Percentiles rank a stretch among this genome's conserved stretches.
phyloP scores from a whole-genome alignment of 2,888 invertebrate species.

The Arenicola marina region DNA sequence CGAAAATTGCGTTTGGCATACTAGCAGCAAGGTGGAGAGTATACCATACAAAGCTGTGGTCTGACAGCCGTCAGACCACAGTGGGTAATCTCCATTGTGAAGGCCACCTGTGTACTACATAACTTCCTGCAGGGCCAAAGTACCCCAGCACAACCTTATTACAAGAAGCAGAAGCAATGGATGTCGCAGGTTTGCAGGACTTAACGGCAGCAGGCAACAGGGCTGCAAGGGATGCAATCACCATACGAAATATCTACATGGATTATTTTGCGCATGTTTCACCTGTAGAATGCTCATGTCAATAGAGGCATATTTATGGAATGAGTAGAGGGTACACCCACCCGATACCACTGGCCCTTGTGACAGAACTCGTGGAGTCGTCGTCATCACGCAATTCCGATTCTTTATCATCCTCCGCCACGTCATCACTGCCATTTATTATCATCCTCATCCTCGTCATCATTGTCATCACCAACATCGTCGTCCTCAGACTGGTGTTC shows the following conservation, averaged over 20 bases:
- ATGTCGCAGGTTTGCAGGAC: background rate
- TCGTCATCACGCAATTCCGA: conserved; percentile 2
- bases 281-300: conserved; percentile 5
- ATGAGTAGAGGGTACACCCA: background rate
- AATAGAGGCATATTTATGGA: background rate
- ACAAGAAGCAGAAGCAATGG: too few relatives aligned
- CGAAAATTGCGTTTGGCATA: conserved; percentile 7
- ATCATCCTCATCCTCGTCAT: background rate
- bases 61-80: conserved; percentile 4
- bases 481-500: background rate
- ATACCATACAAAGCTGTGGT: conserved; percentile 1
- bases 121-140: background rate
- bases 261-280: conserved; percentile 8
- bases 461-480: too few relatives aligned
- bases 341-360: background rate
- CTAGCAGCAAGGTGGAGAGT: conserved; percentile 2
- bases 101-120: conserved; percentile 3
- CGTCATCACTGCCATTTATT: background rate
- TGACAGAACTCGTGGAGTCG: background rate
- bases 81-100: background rate
- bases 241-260: conserved; percentile 9
- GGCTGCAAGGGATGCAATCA: conserved; percentile 4
- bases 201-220: conserved; percentile 1
- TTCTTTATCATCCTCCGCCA: background rate
- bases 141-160: background rate